phyloP scores from a whole-genome alignment of 2,113 vertebrate genomes.

The Solea solea region DNA sequence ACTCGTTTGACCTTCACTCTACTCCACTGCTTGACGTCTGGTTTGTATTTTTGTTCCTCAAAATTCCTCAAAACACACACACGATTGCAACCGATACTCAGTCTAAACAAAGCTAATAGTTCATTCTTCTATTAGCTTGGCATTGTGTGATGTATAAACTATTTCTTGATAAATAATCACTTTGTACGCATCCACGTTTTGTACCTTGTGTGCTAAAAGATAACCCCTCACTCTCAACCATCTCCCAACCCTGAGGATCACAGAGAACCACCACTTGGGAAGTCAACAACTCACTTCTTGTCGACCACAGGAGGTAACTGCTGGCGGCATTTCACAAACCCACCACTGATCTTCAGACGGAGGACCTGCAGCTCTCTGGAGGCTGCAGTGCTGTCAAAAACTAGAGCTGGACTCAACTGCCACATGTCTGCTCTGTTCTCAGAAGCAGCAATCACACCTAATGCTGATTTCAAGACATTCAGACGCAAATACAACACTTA shows the following conservation, averaged over 20 bases:
- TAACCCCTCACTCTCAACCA: conserved; percentile 6
- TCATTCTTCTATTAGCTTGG: background rate
- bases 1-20: conserved; percentile 53
- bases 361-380: conserved; percentile 38
- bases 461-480: background rate
- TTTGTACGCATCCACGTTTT: conserved; percentile 12
- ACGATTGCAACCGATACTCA: background rate
- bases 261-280: conserved; percentile 36
- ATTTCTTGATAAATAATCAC: conserved; percentile 2
- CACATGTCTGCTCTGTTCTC: conserved; percentile 2
- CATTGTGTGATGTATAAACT: background rate
- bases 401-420: conserved; percentile 29
- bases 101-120: background rate
- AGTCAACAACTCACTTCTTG: conserved; percentile 44
- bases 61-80: background rate
- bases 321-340: conserved; percentile 28
- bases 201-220: conserved; percentile 12
- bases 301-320: conserved; percentile 32
- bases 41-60: conserved; percentile 36
- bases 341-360: conserved; percentile 48
- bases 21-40: conserved; percentile 57
- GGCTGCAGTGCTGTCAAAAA: conserved; percentile 28
- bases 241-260: conserved; percentile 37
- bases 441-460: conserved; percentile 2
- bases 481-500: too few relatives aligned